Evolutionary conservation across 30 jellyfish, hydroid and myxozoan species (phyloP).

Genomic region (Aurelia aurita): DNA sequence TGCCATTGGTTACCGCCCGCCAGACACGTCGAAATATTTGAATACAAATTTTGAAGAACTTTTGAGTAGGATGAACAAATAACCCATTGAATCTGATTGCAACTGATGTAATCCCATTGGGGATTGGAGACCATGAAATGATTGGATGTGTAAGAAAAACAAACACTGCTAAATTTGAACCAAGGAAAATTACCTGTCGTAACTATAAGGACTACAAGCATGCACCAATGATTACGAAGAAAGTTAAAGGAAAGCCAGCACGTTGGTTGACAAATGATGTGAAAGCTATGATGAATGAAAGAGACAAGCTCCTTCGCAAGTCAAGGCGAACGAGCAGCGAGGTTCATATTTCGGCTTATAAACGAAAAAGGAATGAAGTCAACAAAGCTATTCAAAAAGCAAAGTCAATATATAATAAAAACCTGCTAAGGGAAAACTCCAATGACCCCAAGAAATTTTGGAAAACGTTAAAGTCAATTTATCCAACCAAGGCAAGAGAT

Average conservation of each 20-base stretch:
- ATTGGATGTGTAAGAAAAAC: constrained; percentile 44
- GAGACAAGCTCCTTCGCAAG: constrained; percentile 50
- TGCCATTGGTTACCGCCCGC: too few relatives aligned
- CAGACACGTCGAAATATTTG: too few relatives aligned
- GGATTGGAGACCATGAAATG: constrained; percentile 47
- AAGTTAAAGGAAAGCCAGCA: constrained; percentile 58
- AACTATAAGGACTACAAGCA: constrained; percentile 13
- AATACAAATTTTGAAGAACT: too few relatives aligned
- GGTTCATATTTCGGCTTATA: constrained; percentile 39
- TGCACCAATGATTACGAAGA: constrained; percentile 63
- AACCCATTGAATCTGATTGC: background rate
- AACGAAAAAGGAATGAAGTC: too few relatives aligned
- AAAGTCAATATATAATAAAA: too few relatives aligned
- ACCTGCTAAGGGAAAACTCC: too few relatives aligned
- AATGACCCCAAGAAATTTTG: constrained; percentile 16
- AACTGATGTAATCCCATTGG: constrained; percentile 17
- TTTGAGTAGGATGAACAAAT: too few relatives aligned
- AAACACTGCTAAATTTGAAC: constrained; percentile 1
- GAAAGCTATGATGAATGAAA: constrained; percentile 42
- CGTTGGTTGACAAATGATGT: constrained; percentile 50
- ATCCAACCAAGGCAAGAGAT: constrained; percentile 16
- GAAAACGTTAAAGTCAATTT: constrained; percentile 22
- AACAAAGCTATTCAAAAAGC: too few relatives aligned
- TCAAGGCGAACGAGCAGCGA: constrained; percentile 48
- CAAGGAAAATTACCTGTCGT: constrained; percentile 30